Evolutionary conservation across 2,797 vertebrate genomes (phyloP), one percentile per base, ranked within the genome.

Genomic region (Anguilla megastoma): DNA sequence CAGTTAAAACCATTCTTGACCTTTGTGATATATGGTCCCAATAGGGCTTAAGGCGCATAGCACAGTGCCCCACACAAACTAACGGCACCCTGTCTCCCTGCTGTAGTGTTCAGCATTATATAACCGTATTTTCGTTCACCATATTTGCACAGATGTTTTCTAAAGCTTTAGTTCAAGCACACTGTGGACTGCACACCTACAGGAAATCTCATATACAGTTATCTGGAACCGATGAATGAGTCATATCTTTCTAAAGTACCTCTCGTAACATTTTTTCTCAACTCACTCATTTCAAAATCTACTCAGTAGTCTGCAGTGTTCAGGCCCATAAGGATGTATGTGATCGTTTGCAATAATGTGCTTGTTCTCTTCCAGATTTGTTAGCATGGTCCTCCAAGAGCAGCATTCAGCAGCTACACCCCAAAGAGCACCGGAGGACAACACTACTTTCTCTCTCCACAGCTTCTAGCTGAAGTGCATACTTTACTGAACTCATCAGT

Each of bases 91-190:
- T 16, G 3, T 50, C 79, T 50, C 36, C 36, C 79, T n/a, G 36
- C 16, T 50, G 4, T 36, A 24, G 3, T 18, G 16, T 14, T 16
- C 36, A 50, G n/a, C 30, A 6, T 74, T 82, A 85, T 87, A 58
- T 84, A 30, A 83, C n/a, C 36, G n/a, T 91, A 90, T 92, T 93
- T 90, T 90, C 86, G 36, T 50, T 14, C n/a, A 24, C 12, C n/a
- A 52, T 84, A 80, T 95, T 95, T 95, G 91, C 90, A 94, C 93
- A 95, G 93, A 93, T 95, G 94, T 93, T 89, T 88, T 87, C 90
- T 86, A 18, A 66, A 41, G 88, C 87, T 71, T 90, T 92, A 92
- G 91, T 92, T 87, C 93, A 91, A 88, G 88, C 14, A 63, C 60
- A 89, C 89, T 79, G 24, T 87, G 88, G 79, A 88, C 89, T 90